A percentile compares a stretch with the other conserved stretches of the same genome.
These are phyloP conservation scores for Penelope pileata DNA, from an alignment of 2,113 vertebrate species.

Conservation along the genomic window DNA sequence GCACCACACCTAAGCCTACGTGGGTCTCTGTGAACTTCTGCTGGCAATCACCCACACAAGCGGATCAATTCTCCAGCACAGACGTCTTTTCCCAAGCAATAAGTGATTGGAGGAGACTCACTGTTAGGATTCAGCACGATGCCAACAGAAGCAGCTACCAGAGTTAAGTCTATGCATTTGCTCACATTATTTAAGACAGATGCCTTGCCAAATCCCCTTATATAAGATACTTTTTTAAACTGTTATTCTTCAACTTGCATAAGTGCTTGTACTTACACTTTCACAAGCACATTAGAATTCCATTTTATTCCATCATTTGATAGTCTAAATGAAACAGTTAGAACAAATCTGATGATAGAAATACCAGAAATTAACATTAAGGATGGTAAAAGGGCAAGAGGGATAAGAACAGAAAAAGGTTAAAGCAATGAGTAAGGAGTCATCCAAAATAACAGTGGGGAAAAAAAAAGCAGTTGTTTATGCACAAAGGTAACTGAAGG, in stretches of 20 bases:
- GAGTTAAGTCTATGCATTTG: background rate
- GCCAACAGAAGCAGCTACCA: background rate
- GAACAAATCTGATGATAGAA: background rate
- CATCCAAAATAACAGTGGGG: background rate
- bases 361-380: background rate
- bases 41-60: background rate
- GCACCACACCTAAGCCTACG: background rate
- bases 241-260: background rate
- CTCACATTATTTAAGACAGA: background rate
- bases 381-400: background rate
- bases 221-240: background rate
- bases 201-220: background rate
- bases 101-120: background rate
- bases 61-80: background rate
- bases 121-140: background rate
- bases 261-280: background rate
- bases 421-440: background rate
- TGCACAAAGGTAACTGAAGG: slow-evolving; percentile 38
- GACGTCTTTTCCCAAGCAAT: background rate
- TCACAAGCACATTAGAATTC: background rate
- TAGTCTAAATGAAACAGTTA: background rate
- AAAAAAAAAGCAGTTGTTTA: background rate
- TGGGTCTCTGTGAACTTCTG: background rate
- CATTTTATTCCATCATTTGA: background rate
- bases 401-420: background rate